Base-by-base conservation (phyloP, 2,888 invertebrate genomes). In the Steromphala cineraria region DNA sequence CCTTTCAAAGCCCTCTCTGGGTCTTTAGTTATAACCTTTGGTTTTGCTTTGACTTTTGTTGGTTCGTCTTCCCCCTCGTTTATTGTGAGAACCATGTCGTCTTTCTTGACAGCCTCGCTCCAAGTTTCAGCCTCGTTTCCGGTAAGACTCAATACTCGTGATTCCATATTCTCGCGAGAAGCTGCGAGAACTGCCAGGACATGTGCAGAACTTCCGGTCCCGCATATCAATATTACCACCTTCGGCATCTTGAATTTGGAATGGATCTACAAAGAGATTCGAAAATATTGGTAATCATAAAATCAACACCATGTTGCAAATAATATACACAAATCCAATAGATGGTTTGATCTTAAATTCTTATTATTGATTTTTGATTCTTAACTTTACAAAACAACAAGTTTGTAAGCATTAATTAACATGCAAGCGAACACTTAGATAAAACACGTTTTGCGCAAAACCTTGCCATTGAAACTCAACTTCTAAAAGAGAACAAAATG, bases 201-300 rank as follows among this genome's bases (percentile, higher is more conserved):
- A 74, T 90, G 89, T 19, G 90, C 89, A 31, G 87, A 88, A 82
- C 89, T 90, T 10, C 88, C 90, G 1, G 89, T 89, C 3, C 90
- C 90, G 80, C 90, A 89, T 15, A 87, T 78, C 19, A 78, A 40
- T 19, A 77, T 36, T 46, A 52, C 53, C 36, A 81, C 21, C 21
- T 71, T 71, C 8, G 36, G 31, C 81, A 62, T 62, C 46, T 46
- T 46, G 46, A 13, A 46, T 46, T 46, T 46, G 46, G 46, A 46
- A 46, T 46, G 46, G 46, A 46, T 46, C 46, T 46, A 46, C 46
- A 46, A 46, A 46, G n/a, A n/a, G n/a, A n/a, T n/a, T n/a, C n/a
- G n/a, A n/a, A n/a, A n/a, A n/a, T n/a, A n/a, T n/a, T n/a, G n/a
- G n/a, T n/a, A n/a, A n/a, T n/a, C n/a, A n/a, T n/a, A n/a, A 5